Evolutionary conservation across 2,888 invertebrate species (phyloP).

Genomic region (Andrena chrysosceles): DNA sequence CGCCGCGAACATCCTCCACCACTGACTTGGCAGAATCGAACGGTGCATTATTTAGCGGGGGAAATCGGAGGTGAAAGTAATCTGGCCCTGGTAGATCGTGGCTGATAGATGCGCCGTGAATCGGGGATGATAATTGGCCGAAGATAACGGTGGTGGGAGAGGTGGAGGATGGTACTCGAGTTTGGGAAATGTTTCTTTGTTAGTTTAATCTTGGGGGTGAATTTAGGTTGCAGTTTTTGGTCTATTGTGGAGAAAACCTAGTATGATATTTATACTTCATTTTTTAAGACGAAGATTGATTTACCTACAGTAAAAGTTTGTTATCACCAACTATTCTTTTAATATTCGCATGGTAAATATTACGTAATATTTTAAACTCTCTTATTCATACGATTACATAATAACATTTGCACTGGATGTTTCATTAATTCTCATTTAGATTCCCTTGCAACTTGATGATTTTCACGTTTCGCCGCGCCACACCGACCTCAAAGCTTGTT

Average conservation of each 20-base stretch:
- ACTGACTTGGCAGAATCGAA: conserved; percentile 54
- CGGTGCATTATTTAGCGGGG: conserved; percentile 69
- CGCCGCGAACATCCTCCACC: background rate
- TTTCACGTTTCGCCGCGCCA: conserved; percentile 27
- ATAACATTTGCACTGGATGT: conserved; percentile 12
- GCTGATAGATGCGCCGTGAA: conserved; percentile 26
- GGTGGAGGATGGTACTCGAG: background rate
- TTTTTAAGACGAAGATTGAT: no score
- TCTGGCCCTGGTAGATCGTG: conserved; percentile 43
- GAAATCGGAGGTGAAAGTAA: conserved; percentile 52
- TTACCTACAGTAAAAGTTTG: no score
- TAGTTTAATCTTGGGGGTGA: no score
- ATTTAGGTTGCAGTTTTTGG: no score
- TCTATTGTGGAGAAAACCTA: no score
- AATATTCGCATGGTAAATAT: no score
- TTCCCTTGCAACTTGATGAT: conserved; percentile 9
- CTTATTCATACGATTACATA: background rate
- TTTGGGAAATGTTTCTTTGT: background rate
- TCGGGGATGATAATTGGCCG: conserved; percentile 43
- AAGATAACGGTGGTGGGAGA: background rate
- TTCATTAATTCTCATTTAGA: conserved; percentile 4
- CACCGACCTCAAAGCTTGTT: conserved; percentile 29
- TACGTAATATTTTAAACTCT: no score
- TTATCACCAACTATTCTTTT: no score
- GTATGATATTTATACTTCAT: no score